Base-by-base conservation (phyloP, 2,888 invertebrate genomes). In the Agelastica alni region DNA sequence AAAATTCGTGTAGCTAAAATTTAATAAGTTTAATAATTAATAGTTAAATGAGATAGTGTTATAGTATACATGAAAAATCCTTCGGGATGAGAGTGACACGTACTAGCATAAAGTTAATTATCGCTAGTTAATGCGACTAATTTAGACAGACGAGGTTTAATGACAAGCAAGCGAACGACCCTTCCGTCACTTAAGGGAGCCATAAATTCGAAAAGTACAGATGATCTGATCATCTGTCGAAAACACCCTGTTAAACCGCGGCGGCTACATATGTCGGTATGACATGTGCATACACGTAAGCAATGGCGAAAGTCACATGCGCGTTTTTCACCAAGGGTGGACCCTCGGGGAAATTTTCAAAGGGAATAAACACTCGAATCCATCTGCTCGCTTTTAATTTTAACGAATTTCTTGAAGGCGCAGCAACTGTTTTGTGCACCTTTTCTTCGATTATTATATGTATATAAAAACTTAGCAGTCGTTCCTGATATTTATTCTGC, bases 141-240 rank as follows among this genome's bases (percentile, higher is more conserved):
- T 60, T 60, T 55, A 60, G 57, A 55, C 51, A 43, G 52, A 52
- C 37, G 37, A 32, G 46, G 16, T 46, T 37, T 57, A 60, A 60
- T 60, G 51, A 59, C 52, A 48, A 47, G 28, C 42, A 10, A 32
- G 37, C 37, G 20, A 22, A 7, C 20, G 22, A 44, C 47, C 42
- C 36, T 41, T 36, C 51, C 30, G 32, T 18, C 20, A 16, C 46
- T 51, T 51, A 16, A 43, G 55, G 57, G 51, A 32, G 52, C 42
- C 46, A 53, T 58, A 60, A 60, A 58, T 56, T 55, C 52, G 52
- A 20, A 26, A 34, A 51, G 53, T 56, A 56, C 65, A 64, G 63
- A 66, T 66, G 65, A 65, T 62, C 58, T 58, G 62, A 64, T 66
- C 65, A 66, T 66, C 66, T 66, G 66, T 61, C 60, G 61, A 56